phyloP scores from a whole-genome alignment of 2,113 vertebrate species.

The Chloebia gouldiae region DNA sequence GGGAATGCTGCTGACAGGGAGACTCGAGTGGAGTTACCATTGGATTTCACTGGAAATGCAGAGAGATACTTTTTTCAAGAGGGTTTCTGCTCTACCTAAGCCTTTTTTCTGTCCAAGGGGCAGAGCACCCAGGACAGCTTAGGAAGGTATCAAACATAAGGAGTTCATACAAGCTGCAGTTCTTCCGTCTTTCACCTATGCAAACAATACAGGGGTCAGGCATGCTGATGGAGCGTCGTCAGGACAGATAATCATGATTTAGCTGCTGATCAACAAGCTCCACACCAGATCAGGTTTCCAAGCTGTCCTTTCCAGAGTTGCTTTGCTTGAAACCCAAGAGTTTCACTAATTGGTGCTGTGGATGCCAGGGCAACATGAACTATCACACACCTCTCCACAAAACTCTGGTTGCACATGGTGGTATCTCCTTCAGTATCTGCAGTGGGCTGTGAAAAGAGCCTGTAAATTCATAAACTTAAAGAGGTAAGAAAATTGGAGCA shows the following conservation, averaged over 20 bases:
- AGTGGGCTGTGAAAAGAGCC: not conserved
- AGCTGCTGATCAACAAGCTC: fast-evolving
- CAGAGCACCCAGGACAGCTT: not conserved
- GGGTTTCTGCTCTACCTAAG: not conserved
- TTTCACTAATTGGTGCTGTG: not conserved
- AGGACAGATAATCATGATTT: not conserved
- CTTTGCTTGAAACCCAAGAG: not conserved
- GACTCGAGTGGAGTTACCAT: not conserved
- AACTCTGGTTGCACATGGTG: not conserved
- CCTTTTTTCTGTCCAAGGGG: not conserved
- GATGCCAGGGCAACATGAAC: fast-evolving
- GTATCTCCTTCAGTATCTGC: not conserved
- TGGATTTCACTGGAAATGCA: not conserved
- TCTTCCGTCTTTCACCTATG: not conserved
- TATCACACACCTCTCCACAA: not conserved
- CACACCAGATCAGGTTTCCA: not conserved
- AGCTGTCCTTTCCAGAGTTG: not conserved
- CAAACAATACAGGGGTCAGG: not conserved
- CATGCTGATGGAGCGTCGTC: not conserved
- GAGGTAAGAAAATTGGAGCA: not conserved
- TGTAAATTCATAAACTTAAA: not conserved
- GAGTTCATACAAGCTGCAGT: not conserved
- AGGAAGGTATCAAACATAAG: too few relatives aligned
- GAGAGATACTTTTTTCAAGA: not conserved
- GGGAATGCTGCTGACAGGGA: not conserved